Base-by-base conservation (phyloP, 1,140 invertebrate genomes). In the Lanistes nyassanus region DNA sequence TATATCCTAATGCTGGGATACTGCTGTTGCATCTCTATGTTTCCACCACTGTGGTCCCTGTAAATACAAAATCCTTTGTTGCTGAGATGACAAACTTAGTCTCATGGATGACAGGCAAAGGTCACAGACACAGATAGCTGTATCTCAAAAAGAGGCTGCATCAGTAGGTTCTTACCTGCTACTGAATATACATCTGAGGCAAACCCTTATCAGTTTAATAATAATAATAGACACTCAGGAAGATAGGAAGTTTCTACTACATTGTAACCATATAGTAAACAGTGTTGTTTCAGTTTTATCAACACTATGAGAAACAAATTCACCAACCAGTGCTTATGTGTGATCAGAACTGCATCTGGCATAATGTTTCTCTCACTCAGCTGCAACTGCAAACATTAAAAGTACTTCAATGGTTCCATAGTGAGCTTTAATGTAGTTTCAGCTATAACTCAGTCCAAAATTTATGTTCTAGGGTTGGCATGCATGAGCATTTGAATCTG, bases 21-120 rank as follows among this genome's bases (percentile, higher is more conserved):
- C 2, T 65, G 26, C 31, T 78, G 75, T 62, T 80, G 83, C 79
- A 86, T 81, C 5, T 81, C 82, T 16, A 56, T 75, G 76, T 87
- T 88, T 11, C 87, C 87, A 23, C 84, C 86, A 81, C 84, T 86
- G 79, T 88, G 87, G 67, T 88, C 87, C 87, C 87, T 87, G 68
- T 26, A 80, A 78, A 55, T 9, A 31, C 9, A 3, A 60, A 23
- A 58, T n/a, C 5, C 56, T 5, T 58, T 9, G 7, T 60, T 26
- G 29, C 3, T 60, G 9, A 31, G 9, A 7, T 60, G 9, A 31
- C 23, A 7, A 31, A 60, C 56, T 62, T 62, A 23, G 29, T 65
- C 29, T 34, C n/a, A 31, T 9, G 34, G 9, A 65, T 34, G 34
- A 11, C 16, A 29, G 13, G 62, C 9, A 13, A 26, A 34, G 3